Base-by-base conservation (phyloP, 1,140 invertebrate species). In the Condylostylus longicornis region DNA sequence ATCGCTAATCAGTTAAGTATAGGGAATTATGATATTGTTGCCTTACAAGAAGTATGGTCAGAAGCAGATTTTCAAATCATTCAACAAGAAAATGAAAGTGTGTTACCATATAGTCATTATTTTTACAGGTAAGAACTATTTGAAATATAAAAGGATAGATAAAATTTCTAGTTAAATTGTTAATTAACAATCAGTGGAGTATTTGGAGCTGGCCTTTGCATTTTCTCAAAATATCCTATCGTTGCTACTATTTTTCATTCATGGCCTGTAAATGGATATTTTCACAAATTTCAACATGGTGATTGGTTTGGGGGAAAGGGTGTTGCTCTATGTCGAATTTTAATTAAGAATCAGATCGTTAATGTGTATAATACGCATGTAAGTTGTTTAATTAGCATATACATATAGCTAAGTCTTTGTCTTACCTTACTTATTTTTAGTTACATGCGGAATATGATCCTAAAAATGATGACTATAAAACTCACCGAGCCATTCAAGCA, bases 261-360 rank as follows among this genome's bases (percentile, higher is more conserved):
- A 40, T 98, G 86, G 79, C 72, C 85, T 20, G 63, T 97, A n/a
- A 97, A 97, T 70, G 93, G 93, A 3, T 96, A 95, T 54, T 78
- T 91, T 35, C 93, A 97, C 59, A 94, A 93, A 63, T 70, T 97
- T 44, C 83, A 90, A 32, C 91, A 96, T 64, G 93, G 87, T 2
- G 93, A 97, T 58, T 98, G 93, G 93, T 97, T 94, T 66, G 93
- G 88, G 35, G 93, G 91, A 6, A 97, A 97, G 72, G 90, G 90
- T 23, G 76, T 96, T 35, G 91, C 88, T 9, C 60, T 97, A n/a
- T 89, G 82, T 49, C 73, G 72, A 49, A 68, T 94, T 8, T 64
- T 75, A 41, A 60, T 74, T 38, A 63, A 72, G 14, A 73, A 79
- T 40, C 64, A 79, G 36, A 67, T 69, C 34, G 65, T 96, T 15